Evolutionary conservation across 2,888 invertebrate genomes (phyloP).

Genomic region (Scelioninae gen. 1): DNA sequence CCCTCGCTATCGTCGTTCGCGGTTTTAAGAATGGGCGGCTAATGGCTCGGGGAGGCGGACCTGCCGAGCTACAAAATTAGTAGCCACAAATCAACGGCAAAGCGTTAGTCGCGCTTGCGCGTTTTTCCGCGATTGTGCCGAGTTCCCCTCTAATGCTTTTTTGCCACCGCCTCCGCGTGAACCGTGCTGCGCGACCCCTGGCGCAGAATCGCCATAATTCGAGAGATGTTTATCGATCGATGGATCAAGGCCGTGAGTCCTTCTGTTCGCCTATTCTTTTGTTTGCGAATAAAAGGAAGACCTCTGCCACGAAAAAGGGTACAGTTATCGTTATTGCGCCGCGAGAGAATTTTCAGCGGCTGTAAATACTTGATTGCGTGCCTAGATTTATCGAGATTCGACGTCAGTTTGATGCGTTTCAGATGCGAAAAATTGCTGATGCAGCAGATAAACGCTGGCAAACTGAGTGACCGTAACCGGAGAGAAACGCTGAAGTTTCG

Average conservation of each 20-base stretch:
- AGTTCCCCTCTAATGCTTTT: conserved; percentile 23
- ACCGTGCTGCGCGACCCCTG: conserved; percentile 41
- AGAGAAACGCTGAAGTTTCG: conserved; percentile 25
- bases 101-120: conserved; percentile 72
- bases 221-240: conserved; percentile 54
- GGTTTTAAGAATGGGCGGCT: conserved; percentile 77
- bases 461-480: conserved; percentile 47
- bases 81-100: conserved; percentile 82
- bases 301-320: conserved; percentile 10
- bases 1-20: conserved; percentile 33
- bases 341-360: conserved; percentile 36
- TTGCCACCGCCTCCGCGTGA: conserved; percentile 65
- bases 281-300: conserved; percentile 29
- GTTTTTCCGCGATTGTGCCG: conserved; percentile 43
- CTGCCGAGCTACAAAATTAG: conserved; percentile 80
- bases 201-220: conserved; percentile 37
- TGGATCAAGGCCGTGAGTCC: conserved; percentile 51
- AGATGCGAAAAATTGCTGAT: conserved; percentile 57
- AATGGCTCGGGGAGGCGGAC: conserved; percentile 78
- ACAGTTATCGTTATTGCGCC: conserved; percentile 53
- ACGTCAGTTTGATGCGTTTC: conserved; percentile 60
- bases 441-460: conserved; percentile 22
- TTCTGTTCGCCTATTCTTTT: conserved; percentile 54
- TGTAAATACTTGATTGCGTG: conserved; percentile 58
- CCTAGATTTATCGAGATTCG: conserved; percentile 56